Percentiles rank a stretch among this genome's conserved stretches.
These are phyloP conservation scores for Emys orbicularis DNA, from an alignment of 2,797 vertebrate species.

Conservation along the genomic window DNA sequence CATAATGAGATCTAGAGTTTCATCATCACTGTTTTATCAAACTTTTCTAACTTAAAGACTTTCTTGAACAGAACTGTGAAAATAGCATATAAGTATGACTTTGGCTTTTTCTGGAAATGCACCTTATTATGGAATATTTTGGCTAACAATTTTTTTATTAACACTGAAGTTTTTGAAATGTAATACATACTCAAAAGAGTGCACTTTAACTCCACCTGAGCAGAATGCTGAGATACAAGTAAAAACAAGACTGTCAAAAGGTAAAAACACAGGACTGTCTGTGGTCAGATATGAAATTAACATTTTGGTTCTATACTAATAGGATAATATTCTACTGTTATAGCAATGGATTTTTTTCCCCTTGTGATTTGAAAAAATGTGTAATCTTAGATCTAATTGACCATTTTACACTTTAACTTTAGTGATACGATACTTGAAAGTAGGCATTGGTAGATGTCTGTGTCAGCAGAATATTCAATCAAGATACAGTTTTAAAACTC, in stretches of 20 bases:
- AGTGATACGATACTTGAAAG: constrained; percentile 7
- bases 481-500: background rate
- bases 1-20: background rate
- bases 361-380: background rate
- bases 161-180: background rate
- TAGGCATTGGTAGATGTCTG: background rate
- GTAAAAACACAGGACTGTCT: background rate
- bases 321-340: background rate
- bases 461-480: background rate
- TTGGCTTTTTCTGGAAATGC: background rate
- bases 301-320: background rate
- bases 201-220: background rate
- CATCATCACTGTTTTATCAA: background rate
- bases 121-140: background rate
- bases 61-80: background rate
- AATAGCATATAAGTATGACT: background rate
- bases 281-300: background rate
- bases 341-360: background rate
- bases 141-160: background rate
- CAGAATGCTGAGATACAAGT: background rate
- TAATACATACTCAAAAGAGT: background rate
- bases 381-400: background rate
- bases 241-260: background rate
- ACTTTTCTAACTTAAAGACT: background rate
- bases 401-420: background rate